Conservation (phyloP, 2,888 invertebrate genomes). For the Athalia cordata region DNA sequence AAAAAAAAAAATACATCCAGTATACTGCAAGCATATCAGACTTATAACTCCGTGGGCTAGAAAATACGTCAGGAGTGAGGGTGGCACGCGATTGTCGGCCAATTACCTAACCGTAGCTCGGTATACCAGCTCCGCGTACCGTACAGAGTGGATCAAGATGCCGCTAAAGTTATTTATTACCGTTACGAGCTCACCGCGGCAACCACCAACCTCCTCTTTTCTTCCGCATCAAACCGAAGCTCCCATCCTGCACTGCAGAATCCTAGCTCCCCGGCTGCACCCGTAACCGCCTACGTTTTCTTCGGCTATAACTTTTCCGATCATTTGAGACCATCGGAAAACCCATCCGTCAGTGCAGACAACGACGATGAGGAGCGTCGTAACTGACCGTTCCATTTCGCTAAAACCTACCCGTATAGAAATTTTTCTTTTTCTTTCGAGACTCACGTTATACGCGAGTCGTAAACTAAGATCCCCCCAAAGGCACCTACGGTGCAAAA, state of each 20-base stretch:
- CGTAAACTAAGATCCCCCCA: too few relatives aligned
- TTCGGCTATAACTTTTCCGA: constrained; percentile 31
- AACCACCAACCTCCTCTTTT: background rate
- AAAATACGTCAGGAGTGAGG: constrained; percentile 52
- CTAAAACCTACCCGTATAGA: constrained; percentile 19
- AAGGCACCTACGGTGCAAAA: too few relatives aligned
- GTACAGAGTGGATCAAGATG: constrained; percentile 64
- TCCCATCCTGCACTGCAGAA: too few relatives aligned
- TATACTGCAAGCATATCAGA: background rate
- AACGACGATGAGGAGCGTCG: too few relatives aligned
- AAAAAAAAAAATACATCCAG: background rate
- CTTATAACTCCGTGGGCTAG: constrained; percentile 9
- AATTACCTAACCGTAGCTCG: constrained; percentile 43
- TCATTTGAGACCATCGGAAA: constrained; percentile 33
- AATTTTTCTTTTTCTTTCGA: constrained; percentile 16
- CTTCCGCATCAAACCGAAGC: too few relatives aligned
- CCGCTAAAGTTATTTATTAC: constrained; percentile 65
- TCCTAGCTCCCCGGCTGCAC: background rate
- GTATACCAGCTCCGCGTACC: constrained; percentile 52
- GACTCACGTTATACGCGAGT: background rate
- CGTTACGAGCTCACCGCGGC: constrained; percentile 56
- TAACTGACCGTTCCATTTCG: constrained; percentile 1
- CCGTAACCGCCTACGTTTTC: constrained; percentile 24
- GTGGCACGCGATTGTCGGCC: constrained; percentile 39
- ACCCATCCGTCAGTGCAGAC: constrained; percentile 29